These are phyloP conservation scores for Leptosomus discolor DNA, from an alignment of 2,113 vertebrate species.

Conservation along the genomic window DNA sequence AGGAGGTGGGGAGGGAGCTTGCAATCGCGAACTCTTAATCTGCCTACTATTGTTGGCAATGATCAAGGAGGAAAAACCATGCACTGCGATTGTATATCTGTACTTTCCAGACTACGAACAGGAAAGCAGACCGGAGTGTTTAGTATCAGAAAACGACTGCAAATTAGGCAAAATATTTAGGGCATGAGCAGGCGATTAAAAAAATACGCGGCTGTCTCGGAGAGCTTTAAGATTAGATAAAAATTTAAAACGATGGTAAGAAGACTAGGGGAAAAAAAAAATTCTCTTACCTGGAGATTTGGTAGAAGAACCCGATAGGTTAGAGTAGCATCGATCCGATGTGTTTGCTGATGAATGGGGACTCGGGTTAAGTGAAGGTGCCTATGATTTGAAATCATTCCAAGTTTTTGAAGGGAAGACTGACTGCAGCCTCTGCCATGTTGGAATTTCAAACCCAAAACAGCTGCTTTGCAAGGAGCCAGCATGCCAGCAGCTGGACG, in stretches of 20 bases:
- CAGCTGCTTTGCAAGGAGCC: constrained; percentile 93
- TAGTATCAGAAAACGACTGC: constrained; percentile 54
- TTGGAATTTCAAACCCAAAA: constrained; percentile 99
- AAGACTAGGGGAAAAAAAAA: not conserved
- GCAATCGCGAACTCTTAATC: constrained; percentile 81
- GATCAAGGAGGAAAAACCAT: constrained; percentile 69
- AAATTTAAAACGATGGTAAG: constrained; percentile 75
- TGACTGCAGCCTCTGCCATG: constrained; percentile 99
- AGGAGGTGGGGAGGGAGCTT: constrained; percentile 42
- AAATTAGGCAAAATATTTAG: constrained; percentile 60
- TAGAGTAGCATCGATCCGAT: constrained; percentile 87
- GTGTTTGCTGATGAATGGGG: constrained; percentile 82
- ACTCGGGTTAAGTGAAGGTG: constrained; percentile 85
- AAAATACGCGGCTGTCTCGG: constrained; percentile 1
- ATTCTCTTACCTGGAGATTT: constrained; percentile 89
- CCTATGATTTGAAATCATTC: constrained; percentile 93
- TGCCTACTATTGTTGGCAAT: constrained; percentile 74
- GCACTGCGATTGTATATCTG: constrained; percentile 66
- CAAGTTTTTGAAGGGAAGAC: constrained; percentile 94
- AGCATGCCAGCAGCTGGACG: constrained; percentile 87
- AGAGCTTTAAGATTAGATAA: constrained; percentile 70
- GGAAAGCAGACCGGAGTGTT: constrained; percentile 69
- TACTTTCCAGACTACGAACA: constrained; percentile 69
- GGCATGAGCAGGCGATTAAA: constrained; percentile 62
- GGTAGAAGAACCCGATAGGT: constrained; percentile 80